Evolutionary conservation across 2,888 invertebrate species (phyloP), one percentile per base, ranked within the genome.

Genomic region (Aspidiotus rigidus): DNA sequence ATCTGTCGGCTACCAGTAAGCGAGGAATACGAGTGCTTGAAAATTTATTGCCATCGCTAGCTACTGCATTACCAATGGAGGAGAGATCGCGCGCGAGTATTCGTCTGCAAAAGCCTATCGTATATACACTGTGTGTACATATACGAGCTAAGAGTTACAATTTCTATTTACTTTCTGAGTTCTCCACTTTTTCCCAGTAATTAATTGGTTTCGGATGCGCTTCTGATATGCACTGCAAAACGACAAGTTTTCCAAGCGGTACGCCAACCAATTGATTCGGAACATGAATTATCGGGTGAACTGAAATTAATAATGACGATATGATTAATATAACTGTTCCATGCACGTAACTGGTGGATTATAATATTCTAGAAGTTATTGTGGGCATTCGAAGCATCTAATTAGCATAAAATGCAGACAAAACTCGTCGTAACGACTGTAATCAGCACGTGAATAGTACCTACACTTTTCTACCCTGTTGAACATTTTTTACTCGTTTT

Each of bases 121-220:
- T 11, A 49, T 10, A 44, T 49, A 11, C 49, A n/a, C 11, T n/a
- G 11, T 49, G n/a, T n/a, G n/a, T 49, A 49, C 10, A 49, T 3
- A 49, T 49, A 11, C n/a, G 49, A 49, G 49, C 49, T 28, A 28
- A 28, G 28, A 28, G 28, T 28, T 28, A 28, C 28, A 28, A 28
- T 28, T 28, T 9, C 9, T 55, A 55, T 55, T 17, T 67, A 67
- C 67, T 67, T 67, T 59, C 67, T 59, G 67, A 53, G 59, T 49
- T 67, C 44, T 67, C 67, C 78, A 90, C 91, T 77, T 90, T 86
- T 72, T 90, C 92, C 93, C 93, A 93, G 80, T 91, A 93, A 84
- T 93, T 93, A 82, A 93, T 93, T 77, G 93, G 90, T 80, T 91
- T 92, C 53, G 93, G 93, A 70, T 92, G 93, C 70, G 93, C 93